These are phyloP conservation scores for Crenichthys baileyi DNA, from an alignment of 2,797 vertebrate species.

Conservation along the genomic window DNA sequence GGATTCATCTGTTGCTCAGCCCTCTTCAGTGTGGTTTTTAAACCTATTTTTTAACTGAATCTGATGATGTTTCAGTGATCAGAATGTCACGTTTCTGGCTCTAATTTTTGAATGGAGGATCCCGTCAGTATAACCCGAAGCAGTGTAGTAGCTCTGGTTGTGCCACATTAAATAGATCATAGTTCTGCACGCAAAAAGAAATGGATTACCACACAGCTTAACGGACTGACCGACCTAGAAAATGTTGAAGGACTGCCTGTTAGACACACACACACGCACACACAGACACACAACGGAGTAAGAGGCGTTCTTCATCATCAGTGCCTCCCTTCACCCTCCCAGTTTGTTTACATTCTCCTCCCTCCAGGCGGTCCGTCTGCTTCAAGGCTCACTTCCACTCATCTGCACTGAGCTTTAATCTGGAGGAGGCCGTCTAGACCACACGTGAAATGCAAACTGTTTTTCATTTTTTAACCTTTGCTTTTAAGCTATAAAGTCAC, in stretches of 20 bases:
- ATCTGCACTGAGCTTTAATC: constrained; percentile 36
- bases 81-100: constrained; percentile 3
- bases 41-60: constrained; percentile 19
- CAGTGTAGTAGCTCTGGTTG: constrained; percentile 4
- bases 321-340: constrained; percentile 31
- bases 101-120: constrained; percentile 17
- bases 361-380: constrained; percentile 64
- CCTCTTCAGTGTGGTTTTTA: constrained; percentile 10
- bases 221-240: constrained; percentile 67
- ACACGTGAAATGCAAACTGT: background rate
- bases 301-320: constrained; percentile 44
- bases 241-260: constrained; percentile 48
- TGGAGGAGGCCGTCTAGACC: constrained; percentile 10
- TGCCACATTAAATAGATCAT: constrained; percentile 31
- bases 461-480: background rate
- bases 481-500: background rate
- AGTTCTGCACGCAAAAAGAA: constrained; percentile 36
- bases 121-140: background rate
- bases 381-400: constrained; percentile 32
- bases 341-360: constrained; percentile 64
- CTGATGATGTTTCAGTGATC: constrained; percentile 15
- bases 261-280: constrained; percentile 7
- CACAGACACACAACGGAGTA: constrained; percentile 8
- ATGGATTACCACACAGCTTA: constrained; percentile 65
- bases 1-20: background rate